Conservation (phyloP, 1,140 invertebrate genomes). For the Aphelinus atriplicis region DNA sequence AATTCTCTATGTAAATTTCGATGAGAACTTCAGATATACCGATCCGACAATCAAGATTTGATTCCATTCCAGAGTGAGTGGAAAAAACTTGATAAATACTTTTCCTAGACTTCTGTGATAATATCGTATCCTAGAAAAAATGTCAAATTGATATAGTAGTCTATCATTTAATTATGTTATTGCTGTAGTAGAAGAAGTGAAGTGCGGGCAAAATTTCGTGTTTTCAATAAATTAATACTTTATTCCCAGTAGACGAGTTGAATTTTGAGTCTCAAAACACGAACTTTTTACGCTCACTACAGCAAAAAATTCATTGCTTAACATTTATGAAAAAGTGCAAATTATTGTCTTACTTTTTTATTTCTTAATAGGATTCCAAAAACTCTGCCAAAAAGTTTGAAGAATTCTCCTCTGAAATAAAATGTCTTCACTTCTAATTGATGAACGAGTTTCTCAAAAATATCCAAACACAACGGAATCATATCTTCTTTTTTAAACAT, state of each 20-base stretch:
- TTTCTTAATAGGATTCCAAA: constrained; percentile 42
- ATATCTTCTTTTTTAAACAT: constrained; percentile 31
- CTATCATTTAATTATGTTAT: too few species aligned
- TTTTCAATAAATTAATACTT: too few species aligned
- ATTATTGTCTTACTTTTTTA: constrained; percentile 32
- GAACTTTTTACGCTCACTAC: too few species aligned
- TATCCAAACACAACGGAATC: constrained; percentile 28
- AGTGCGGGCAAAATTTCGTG: too few species aligned
- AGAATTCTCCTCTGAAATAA: constrained; percentile 47
- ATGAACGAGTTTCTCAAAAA: constrained; percentile 29
- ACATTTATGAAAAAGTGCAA: too few species aligned
- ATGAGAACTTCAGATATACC: constrained; percentile 49
- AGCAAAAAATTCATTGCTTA: too few species aligned
- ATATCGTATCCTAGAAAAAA: constrained; percentile 27
- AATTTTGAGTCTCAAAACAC: too few species aligned
- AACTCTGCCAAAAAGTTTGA: constrained; percentile 52
- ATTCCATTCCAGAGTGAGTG: constrained; percentile 50
- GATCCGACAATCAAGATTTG: constrained; percentile 45
- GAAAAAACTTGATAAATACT: constrained; percentile 48
- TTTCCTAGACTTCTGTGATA: constrained; percentile 24
- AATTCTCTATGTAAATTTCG: constrained; percentile 41
- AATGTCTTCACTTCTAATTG: constrained; percentile 35
- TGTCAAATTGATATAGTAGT: background rate
- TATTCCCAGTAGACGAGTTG: too few species aligned
- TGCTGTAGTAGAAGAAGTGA: too few species aligned